Percentiles rank a stretch among this genome's conserved stretches.
Evolutionary conservation across 2,113 vertebrate species (phyloP).

Genomic region (Anseranas semipalmata): DNA sequence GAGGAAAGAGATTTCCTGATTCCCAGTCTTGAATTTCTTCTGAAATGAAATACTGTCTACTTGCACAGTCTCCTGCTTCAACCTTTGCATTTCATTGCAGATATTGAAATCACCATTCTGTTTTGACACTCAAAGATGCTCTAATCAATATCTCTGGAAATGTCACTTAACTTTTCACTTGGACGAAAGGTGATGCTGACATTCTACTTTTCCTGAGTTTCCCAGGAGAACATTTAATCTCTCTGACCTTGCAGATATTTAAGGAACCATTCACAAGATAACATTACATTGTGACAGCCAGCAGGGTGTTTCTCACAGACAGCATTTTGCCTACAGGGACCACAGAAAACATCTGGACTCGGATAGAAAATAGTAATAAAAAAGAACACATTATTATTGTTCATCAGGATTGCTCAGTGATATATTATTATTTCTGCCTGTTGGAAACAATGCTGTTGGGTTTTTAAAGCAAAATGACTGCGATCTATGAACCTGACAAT

Average conservation of each 20-base stretch:
- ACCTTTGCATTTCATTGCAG: conserved; percentile 20
- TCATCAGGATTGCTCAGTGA: neutral
- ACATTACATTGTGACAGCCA: conserved; percentile 52
- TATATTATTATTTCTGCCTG: neutral
- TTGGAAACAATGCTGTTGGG: neutral
- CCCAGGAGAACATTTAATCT: conserved; percentile 70
- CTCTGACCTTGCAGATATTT: conserved; percentile 71
- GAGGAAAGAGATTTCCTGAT: neutral
- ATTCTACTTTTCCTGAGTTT: conserved; percentile 69
- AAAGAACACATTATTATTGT: neutral
- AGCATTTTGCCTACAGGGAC: conserved; percentile 46
- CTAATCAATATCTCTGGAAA: conserved; percentile 71
- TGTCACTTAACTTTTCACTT: conserved; percentile 65
- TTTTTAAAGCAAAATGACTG: neutral
- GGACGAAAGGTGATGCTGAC: conserved; percentile 67
- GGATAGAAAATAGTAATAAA: conserved; percentile 4
- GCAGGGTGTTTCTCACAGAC: conserved; percentile 40
- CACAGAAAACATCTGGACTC: conserved; percentile 44
- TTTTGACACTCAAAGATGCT: conserved; percentile 29
- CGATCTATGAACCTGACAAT: neutral
- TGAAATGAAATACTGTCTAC: neutral
- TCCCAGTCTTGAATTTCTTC: neutral
- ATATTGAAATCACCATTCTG: conserved; percentile 39
- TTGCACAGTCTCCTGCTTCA: neutral
- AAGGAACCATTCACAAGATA: conserved; percentile 60